Percentiles rank a stretch among this genome's conserved stretches.
phyloP scores from a whole-genome alignment of 2,113 vertebrate genomes.

The Turdus rufiventris region DNA sequence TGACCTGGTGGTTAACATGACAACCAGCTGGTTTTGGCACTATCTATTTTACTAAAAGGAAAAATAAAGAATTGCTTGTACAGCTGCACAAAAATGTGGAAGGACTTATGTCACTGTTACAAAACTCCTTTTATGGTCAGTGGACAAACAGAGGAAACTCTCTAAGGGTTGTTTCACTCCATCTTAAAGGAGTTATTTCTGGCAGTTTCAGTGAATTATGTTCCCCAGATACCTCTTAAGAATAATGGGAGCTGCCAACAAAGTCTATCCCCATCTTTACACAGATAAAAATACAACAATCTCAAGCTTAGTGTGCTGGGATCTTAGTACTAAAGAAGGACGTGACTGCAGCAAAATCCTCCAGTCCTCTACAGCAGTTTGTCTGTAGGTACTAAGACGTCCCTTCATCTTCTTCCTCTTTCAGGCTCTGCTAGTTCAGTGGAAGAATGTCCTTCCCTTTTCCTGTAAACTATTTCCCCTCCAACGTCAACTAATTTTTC shows the following conservation, averaged over 20 bases:
- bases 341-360: not conserved
- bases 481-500: not conserved
- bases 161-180: not conserved
- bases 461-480: not conserved
- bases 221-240: not conserved
- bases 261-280: not conserved
- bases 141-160: not conserved
- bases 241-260: not conserved
- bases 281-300: not conserved
- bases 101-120: not conserved
- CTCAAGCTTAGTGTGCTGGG: not conserved
- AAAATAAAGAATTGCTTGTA: not conserved
- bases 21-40: not conserved
- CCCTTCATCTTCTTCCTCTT: not conserved
- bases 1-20: not conserved
- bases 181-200: not conserved
- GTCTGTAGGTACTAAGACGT: not conserved
- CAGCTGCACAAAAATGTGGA: not conserved
- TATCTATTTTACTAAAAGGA: not conserved
- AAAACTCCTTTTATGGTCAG: not conserved
- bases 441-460: not conserved
- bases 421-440: not conserved
- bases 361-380: not conserved
- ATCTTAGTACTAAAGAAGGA: rapidly evolving
- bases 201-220: not conserved